Evolutionary conservation across 2,888 invertebrate species (phyloP).

Genomic region (Colostygia pectinataria): DNA sequence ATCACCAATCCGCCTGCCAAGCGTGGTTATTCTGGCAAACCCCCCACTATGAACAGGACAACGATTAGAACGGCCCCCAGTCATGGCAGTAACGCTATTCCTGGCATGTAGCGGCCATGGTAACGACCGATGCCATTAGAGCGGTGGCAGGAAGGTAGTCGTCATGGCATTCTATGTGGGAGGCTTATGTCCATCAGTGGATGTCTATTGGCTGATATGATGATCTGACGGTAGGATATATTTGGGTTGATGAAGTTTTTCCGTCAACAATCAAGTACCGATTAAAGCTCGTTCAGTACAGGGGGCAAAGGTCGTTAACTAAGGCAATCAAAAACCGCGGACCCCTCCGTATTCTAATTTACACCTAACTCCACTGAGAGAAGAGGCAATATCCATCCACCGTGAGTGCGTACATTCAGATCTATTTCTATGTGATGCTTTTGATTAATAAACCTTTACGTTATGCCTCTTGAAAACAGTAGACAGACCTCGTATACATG

Average conservation of each 20-base stretch:
- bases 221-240: no score
- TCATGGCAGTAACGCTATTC: no score
- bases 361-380: conserved; percentile 33
- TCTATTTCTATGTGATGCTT: conserved; percentile 29
- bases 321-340: conserved; percentile 41
- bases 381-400: conserved; percentile 35
- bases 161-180: no score
- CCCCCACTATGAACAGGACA: no score
- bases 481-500: conserved; percentile 21
- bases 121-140: no score
- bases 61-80: no score
- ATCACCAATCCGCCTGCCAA: no score
- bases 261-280: conserved; percentile 49
- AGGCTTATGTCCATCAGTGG: no score
- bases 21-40: no score
- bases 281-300: conserved; percentile 50
- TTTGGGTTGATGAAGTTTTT: conserved; percentile 14
- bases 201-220: no score
- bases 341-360: conserved; percentile 32
- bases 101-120: no score
- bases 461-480: conserved; percentile 36
- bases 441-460: conserved; percentile 44
- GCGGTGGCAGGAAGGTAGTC: no score
- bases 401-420: conserved; percentile 23
- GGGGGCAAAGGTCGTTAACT: conserved; percentile 52